Base-by-base conservation (phyloP, 2,113 vertebrate genomes). In the Barbus barbus region DNA sequence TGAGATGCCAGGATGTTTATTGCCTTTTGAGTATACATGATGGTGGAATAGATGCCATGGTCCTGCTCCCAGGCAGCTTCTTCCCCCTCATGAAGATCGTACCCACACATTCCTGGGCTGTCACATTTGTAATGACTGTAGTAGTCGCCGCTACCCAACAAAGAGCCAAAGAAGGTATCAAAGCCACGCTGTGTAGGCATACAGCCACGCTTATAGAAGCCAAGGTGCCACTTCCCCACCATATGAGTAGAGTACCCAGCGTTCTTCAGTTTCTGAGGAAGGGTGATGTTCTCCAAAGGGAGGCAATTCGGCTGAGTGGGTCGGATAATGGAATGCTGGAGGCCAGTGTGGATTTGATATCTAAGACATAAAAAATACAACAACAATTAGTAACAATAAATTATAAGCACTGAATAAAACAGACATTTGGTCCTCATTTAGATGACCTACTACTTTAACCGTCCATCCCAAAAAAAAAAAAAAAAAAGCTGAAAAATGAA, bases 181-280 rank as follows among this genome's bases (percentile, higher is more conserved):
- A 99, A 99, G 0, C 98, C 98, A 41, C 97, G 96, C 80, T 96
- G 95, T 0, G 97, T 99, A 84, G 98, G 98, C 93, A 99, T 94
- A 89, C 97, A 99, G 84, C 96, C 95, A n/a, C 95, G 95, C 85
- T 96, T 96, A 88, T 99, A 99, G 89, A 99, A 98, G 0, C 98
- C 98, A 87, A 99, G 90, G 89, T 99, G 98, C 98, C 98, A 99
- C 91, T 99, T 99, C 83, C 98, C 98, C 87, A 99, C 96, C 97
- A 98, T 98, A 87, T 99, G 96, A 0, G 98, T 99, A 58, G 97
- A 93, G 86, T 99, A 99, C 41, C 97, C 98, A 0, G 93, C 96
- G 71, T 97, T 94, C 90, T 95, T 97, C 46, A 99, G 95, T 90
- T 98, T 98, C 92, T 97, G 97, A 89, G 97, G 97, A 90, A 99